Conservation (phyloP, 1,140 invertebrate species). For the Steinernema khuongi region DNA sequence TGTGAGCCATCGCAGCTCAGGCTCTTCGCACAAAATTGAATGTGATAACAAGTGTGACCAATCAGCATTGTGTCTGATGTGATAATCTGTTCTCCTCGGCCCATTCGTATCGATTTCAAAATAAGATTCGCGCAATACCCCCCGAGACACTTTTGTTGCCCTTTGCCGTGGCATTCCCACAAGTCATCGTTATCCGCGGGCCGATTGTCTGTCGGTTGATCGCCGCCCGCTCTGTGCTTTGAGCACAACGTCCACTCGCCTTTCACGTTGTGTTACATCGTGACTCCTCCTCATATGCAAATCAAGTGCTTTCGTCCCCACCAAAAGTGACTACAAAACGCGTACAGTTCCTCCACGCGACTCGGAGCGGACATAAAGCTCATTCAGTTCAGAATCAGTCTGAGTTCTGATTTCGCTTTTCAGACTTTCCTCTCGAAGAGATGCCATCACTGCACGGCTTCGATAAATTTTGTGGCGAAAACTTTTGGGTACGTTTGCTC, state of each 20-base stretch:
- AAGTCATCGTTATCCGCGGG: too few species aligned
- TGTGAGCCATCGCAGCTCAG: not conserved
- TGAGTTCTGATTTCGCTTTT: not conserved
- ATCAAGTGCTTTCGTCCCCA: too few species aligned
- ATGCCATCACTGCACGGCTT: not conserved
- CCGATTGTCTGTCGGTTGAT: not conserved
- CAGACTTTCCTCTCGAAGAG: not conserved
- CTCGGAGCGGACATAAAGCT: too few species aligned
- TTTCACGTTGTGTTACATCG: too few species aligned
- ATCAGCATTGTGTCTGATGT: not conserved
- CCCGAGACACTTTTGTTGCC: not conserved
- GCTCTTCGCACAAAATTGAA: not conserved
- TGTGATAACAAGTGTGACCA: not conserved
- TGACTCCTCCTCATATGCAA: too few species aligned
- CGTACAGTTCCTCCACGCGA: too few species aligned
- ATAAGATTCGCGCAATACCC: not conserved
- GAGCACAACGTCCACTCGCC: too few species aligned
- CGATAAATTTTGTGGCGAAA: slow-evolving; percentile 2
- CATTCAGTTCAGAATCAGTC: not conserved
- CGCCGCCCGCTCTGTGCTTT: not conserved
- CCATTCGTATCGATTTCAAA: not conserved
- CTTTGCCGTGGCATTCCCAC: not conserved
- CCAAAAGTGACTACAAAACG: too few species aligned
- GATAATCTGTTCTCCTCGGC: not conserved
- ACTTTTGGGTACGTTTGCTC: not conserved